Evolutionary conservation across 2,113 vertebrate genomes (phyloP).

Genomic region (Peromyscus californicus): DNA sequence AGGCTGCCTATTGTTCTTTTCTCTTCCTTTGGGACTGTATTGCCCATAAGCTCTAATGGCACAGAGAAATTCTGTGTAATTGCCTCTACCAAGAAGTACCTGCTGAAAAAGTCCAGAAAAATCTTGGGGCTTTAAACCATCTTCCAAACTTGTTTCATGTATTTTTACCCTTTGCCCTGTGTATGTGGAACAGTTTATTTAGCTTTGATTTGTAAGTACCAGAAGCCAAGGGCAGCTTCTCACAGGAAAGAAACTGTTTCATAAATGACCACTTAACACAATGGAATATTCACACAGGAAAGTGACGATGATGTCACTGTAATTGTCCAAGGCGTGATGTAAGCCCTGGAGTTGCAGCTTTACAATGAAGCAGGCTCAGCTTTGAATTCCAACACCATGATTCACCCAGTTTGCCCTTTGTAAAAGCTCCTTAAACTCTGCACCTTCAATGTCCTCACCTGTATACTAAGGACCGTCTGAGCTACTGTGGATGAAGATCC

Average conservation of each 20-base stretch:
- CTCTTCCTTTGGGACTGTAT: not conserved
- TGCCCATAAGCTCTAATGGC: not conserved
- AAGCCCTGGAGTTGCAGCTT: not conserved
- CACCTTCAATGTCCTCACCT: not conserved
- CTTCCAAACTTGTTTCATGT: constrained; percentile 1
- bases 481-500: not conserved
- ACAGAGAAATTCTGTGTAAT: not conserved
- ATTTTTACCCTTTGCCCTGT: not conserved
- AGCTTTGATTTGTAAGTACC: not conserved
- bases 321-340: not conserved
- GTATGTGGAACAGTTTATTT: not conserved
- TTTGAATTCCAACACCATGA: not conserved
- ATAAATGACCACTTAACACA: not conserved
- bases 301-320: not conserved
- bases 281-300: not conserved
- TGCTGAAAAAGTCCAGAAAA: not conserved
- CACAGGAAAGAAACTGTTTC: not conserved
- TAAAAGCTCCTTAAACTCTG: constrained; percentile 13
- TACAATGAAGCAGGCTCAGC: not conserved
- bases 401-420: not conserved
- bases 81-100: not conserved
- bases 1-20: not conserved
- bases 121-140: not conserved
- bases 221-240: not conserved
- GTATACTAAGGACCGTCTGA: not conserved